Base-by-base conservation (phyloP, 2,888 invertebrate genomes). In the Drosophila aldrichi region DNA sequence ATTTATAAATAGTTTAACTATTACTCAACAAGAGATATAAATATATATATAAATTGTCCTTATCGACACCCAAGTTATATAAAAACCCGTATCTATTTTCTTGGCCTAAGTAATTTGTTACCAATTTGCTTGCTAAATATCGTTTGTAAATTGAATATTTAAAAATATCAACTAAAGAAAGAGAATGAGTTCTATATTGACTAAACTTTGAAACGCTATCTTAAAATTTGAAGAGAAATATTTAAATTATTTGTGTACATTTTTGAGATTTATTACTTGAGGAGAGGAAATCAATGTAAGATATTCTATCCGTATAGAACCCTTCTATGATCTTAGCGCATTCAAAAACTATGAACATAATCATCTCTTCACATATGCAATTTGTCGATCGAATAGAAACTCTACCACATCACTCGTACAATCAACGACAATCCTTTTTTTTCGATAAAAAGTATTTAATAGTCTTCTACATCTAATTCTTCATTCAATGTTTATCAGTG, bases 1-100 rank as follows among this genome's bases (percentile, higher is more conserved):
- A 56, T 52, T 64, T 43, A 29, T 65, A 72, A 73, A 77, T 78
- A 73, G 69, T 81, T 46, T 43, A 81, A 81, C 77, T 80, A 69
- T 65, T 61, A 49, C 16, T 49, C 32, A 61, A 40, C 36, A 51
- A 57, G 18, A 65, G 20, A 56, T 66, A 12, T 56, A 38, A 55
- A 55, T 57, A 12, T 56, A 38, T 58, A 55, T 57, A 58, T 52
- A n/a, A 49, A 36, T 58, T 65, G 54, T 48, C 20, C 16, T 48
- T 16, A 40, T 12, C 16, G 32, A 29, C 43, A 36, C 22, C 25
- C 62, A 61, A 41, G 18, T 40, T 48, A 64, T 25, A 48, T 41
- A 25, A 12, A 12, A 49, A n/a, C 10, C 1, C 9, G 20, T n/a
- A 25, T 18, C 36, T 25, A 43, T 29, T 43, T 29, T 60, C n/a